Evolutionary conservation across 2,888 invertebrate species (phyloP).

Genomic region (Tubulanus polymorphus): DNA sequence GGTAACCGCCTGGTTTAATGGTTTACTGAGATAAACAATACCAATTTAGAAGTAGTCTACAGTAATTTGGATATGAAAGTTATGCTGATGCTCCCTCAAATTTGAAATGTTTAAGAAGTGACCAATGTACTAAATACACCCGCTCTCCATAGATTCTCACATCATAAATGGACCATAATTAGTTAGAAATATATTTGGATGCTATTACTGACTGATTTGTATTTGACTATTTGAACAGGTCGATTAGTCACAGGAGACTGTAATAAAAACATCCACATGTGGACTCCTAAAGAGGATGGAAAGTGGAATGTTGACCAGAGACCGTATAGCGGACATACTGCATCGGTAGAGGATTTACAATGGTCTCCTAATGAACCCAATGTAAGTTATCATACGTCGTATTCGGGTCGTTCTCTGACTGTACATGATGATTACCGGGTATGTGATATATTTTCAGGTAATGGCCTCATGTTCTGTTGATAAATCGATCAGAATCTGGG

Average conservation of each 20-base stretch:
- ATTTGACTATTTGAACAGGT: conserved; percentile 56
- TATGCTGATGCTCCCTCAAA: no score
- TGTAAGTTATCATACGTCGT: conserved; percentile 52
- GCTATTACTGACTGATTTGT: no score
- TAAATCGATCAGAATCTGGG: conserved; percentile 84
- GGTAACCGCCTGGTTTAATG: no score
- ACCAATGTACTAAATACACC: no score
- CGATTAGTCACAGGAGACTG: conserved; percentile 90
- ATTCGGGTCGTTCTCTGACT: background rate
- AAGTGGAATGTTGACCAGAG: conserved; percentile 88
- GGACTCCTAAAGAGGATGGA: conserved; percentile 76
- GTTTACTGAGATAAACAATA: no score
- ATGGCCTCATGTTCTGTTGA: conserved; percentile 59
- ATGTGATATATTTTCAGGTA: conserved; percentile 49
- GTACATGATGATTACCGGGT: no score
- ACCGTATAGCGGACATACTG: conserved; percentile 80
- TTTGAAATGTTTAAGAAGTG: no score
- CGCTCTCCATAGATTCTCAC: no score
- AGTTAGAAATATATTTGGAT: no score
- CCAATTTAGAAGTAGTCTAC: no score
- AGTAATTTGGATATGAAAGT: no score
- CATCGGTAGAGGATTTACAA: conserved; percentile 95
- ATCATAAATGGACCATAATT: no score
- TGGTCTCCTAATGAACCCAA: conserved; percentile 94
- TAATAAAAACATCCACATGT: conserved; percentile 86